phyloP scores from a whole-genome alignment of 2,113 vertebrate genomes.

The Callithrix jacchus region DNA sequence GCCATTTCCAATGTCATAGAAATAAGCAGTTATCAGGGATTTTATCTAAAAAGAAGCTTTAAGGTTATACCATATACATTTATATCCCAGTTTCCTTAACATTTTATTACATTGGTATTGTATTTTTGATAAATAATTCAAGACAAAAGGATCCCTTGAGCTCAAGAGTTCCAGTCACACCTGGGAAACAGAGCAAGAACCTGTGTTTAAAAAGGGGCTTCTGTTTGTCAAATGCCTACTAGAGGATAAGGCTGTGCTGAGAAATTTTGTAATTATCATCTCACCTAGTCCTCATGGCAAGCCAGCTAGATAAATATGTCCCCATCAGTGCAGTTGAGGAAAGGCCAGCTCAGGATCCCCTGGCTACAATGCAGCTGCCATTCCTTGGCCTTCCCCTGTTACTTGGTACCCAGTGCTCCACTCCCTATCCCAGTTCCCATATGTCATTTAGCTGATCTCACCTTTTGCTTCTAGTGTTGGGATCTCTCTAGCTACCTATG shows the following conservation, averaged over 20 bases:
- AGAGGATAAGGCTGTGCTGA: background rate
- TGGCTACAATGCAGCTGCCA: background rate
- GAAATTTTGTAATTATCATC: background rate
- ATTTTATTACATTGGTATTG: background rate
- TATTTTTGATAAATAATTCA: slow-evolving; percentile 22
- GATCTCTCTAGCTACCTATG: background rate
- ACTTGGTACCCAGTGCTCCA: background rate
- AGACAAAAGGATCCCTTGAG: background rate
- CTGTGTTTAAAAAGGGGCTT: background rate
- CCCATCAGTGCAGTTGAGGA: background rate
- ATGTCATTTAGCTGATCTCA: background rate
- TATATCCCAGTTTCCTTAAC: background rate
- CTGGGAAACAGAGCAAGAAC: too few species aligned
- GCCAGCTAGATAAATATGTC: background rate
- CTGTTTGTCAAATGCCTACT: background rate
- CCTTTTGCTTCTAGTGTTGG: background rate
- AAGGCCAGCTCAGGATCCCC: background rate
- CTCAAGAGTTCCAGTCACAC: too few species aligned
- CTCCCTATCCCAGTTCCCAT: background rate
- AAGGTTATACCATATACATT: background rate
- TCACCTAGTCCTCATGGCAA: too few species aligned
- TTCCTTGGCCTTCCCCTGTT: background rate
- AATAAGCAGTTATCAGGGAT: background rate
- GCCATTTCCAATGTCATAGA: background rate
- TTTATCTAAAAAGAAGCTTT: slow-evolving; percentile 5